Base-by-base conservation (phyloP, 2,888 invertebrate genomes). In the Sarcophaga carnaria region DNA sequence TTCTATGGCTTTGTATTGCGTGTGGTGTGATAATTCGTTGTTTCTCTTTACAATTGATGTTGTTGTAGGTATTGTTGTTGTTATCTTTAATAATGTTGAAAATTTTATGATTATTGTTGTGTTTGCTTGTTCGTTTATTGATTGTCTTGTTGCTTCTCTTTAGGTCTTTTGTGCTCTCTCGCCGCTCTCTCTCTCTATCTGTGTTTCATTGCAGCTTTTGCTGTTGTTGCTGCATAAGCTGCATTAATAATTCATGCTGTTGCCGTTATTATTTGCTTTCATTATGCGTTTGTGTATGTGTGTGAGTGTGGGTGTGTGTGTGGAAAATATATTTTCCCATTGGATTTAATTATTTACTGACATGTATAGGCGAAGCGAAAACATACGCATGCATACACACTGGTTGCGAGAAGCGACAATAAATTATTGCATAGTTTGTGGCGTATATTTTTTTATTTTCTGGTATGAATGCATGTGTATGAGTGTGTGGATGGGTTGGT, bases 281-380 rank as follows among this genome's bases (percentile, higher is more conserved):
- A 62, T 85, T 83, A 74, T 37, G 37, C 10, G 37, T 37, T 37
- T 37, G 8, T 37, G 1, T 37, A 37, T 37, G 8, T 37, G 8
- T 37, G 37, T 6, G 37, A 1, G 8, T 8, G 8, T 14, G 54
- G 14, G 37, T 54, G 10, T 54, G 54, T 17, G 5, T 78, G 78
- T 84, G 84, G 80, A 74, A 87, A 87, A 83, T 87, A 78, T 75
- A 87, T 87, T 87, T 54, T 87, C 86, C 84, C 84, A 84, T 87
- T 78, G 86, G 86, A 87, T 83, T 87, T 87, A 87, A 87, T 87
- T 87, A 87, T 87, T 84, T 84, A 84, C 84, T 87, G 84, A 81
- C 84, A 81, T 87, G 75, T 81, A 78, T 80, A 81, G 74, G 81
- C 77, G 25, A 75, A 84, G 75, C 49, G 49, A 47, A n/a, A 63